Conservation (phyloP, 2,113 vertebrate species). For the Pelmatolapia mariae region DNA sequence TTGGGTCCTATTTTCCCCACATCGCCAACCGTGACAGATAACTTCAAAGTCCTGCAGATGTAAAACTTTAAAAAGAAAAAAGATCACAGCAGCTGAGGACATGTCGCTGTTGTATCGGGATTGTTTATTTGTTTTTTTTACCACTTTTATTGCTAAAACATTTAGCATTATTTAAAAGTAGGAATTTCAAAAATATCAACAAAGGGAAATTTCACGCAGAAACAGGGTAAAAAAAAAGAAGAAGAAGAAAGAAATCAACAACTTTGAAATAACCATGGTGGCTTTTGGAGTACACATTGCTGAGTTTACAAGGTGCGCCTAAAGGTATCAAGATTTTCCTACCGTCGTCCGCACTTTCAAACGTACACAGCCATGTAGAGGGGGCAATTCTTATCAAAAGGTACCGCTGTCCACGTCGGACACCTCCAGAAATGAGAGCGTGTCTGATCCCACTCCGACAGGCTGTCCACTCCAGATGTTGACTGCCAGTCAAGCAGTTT, state of each 20-base stretch:
- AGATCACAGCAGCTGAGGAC: too few species aligned
- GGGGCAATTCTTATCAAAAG: background rate
- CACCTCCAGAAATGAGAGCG: background rate
- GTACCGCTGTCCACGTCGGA: background rate
- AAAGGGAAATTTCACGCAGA: too few species aligned
- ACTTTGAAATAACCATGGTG: background rate
- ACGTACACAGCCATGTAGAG: background rate
- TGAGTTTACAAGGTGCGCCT: background rate
- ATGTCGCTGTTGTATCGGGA: too few species aligned
- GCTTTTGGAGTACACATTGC: background rate
- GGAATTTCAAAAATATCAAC: too few species aligned
- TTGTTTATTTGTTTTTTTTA: too few species aligned
- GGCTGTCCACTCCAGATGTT: background rate
- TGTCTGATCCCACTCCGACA: background rate
- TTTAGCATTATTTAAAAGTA: too few species aligned
- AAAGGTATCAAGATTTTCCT: background rate
- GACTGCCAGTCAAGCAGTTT: background rate
- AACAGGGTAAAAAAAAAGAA: background rate
- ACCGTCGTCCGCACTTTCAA: fast-evolving
- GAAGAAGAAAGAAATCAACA: too few species aligned
- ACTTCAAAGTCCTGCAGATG: too few species aligned
- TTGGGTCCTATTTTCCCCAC: too few species aligned
- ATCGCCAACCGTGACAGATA: too few species aligned
- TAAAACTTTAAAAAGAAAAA: too few species aligned
- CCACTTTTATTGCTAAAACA: too few species aligned